These are phyloP conservation scores for Drosophila micromelanica DNA, from an alignment of 1,140 invertebrate genomes.

Conservation along the genomic window DNA sequence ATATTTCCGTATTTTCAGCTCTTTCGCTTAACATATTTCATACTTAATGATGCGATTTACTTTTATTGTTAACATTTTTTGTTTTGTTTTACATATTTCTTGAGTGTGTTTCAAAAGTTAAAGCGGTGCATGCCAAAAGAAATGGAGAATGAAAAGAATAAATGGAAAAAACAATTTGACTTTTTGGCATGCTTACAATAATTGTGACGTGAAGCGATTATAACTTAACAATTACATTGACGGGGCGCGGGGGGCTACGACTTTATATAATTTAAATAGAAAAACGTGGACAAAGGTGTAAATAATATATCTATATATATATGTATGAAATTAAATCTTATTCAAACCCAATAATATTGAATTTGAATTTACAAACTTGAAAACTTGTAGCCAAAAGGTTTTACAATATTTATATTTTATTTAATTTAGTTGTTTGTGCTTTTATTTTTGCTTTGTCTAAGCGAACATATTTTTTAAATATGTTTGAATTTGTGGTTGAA, in stretches of 20 bases:
- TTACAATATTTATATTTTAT: constrained; percentile 11
- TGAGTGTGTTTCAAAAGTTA: constrained; percentile 7
- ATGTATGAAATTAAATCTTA: constrained; percentile 2
- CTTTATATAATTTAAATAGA: constrained; percentile 46
- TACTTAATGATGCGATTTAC: constrained; percentile 22
- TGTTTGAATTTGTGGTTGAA: constrained; percentile 13
- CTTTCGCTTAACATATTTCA: constrained; percentile 36
- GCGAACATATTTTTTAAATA: constrained; percentile 17
- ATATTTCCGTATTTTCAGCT: constrained; percentile 20
- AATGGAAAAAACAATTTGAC: constrained; percentile 2
- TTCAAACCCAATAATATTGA: constrained; percentile 34
- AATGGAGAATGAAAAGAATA: not conserved
- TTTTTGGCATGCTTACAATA: constrained; percentile 44
- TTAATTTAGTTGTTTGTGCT: constrained; percentile 2
- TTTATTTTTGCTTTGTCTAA: constrained; percentile 7
- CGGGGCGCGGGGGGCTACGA: constrained; percentile 17
- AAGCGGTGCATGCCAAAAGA: constrained; percentile 12
- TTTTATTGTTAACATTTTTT: not conserved
- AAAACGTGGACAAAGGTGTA: constrained; percentile 29
- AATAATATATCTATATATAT: constrained; percentile 10
- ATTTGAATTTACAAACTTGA: constrained; percentile 48
- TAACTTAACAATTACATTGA: constrained; percentile 43
- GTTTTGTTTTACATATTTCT: constrained; percentile 10
- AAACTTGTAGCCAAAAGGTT: constrained; percentile 12
- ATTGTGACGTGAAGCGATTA: constrained; percentile 34